Conservation (phyloP, 2,888 invertebrate genomes). For the Pseudoips prasinana region DNA sequence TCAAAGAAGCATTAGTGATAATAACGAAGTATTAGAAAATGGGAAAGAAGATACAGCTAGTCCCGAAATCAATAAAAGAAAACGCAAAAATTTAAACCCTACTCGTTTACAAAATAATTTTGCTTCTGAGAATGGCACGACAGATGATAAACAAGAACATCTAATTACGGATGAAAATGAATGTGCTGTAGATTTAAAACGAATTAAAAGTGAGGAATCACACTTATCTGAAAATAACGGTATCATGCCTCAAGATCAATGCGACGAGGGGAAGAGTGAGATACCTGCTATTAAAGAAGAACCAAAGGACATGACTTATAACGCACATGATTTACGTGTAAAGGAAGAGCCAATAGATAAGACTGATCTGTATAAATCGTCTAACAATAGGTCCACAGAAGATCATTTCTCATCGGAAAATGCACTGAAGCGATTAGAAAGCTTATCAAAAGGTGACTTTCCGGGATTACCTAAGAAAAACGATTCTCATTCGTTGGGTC, state of each 20-base stretch:
- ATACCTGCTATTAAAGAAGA: constrained; percentile 51
- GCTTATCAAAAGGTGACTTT: constrained; percentile 89
- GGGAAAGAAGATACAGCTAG: constrained; percentile 76
- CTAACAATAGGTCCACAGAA: constrained; percentile 30
- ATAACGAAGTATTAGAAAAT: constrained; percentile 57
- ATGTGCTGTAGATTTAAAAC: constrained; percentile 58
- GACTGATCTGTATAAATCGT: constrained; percentile 55
- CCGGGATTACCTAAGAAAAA: constrained; percentile 66
- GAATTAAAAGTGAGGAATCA: constrained; percentile 57
- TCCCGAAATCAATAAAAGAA: constrained; percentile 87
- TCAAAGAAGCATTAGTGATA: constrained; percentile 68
- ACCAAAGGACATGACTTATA: constrained; percentile 46
- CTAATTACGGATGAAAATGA: constrained; percentile 46
- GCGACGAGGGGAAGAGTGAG: constrained; percentile 59
- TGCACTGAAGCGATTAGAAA: constrained; percentile 89
- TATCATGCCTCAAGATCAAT: constrained; percentile 26
- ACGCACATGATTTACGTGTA: constrained; percentile 58
- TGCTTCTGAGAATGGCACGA: constrained; percentile 39
- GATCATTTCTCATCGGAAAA: constrained; percentile 81
- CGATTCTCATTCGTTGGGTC: constrained; percentile 50
- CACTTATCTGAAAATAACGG: constrained; percentile 27
- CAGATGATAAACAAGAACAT: constrained; percentile 42
- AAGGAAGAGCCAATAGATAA: constrained; percentile 65
- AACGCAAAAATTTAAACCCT: constrained; percentile 94
- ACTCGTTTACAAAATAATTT: constrained; percentile 85